Evolutionary conservation across 2,113 vertebrate genomes (phyloP), one percentile per base, ranked within the genome.

Genomic region (Fregata magnificens): DNA sequence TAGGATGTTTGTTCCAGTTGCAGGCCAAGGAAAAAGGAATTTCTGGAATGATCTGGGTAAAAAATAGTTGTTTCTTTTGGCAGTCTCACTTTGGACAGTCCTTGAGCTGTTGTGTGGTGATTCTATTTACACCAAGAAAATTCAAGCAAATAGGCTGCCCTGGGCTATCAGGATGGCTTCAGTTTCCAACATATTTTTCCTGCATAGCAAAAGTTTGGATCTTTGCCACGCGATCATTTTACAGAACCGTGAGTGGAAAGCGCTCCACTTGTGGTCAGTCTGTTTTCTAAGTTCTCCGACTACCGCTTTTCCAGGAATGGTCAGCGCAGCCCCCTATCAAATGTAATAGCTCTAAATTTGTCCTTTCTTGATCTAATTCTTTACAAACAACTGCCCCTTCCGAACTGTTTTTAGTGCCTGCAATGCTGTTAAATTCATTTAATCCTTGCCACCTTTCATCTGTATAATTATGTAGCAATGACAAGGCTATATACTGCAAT

Each of bases 81-180:
- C 93, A 90, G 76, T 70, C 71, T 92, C 0, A 0, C 76, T 85
- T 85, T 65, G 40, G 82, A 85, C 74, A 78, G 67, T 93, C 80
- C 71, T 93, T 93, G 86, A 95, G 94, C 73, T 94, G 84, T 94
- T 90, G 55, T 61, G 63, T 50, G 62, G 80, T 95, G 34, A 47
- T 85, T 95, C 62, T 93, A 69, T 96, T 95, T 97, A 92, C 87
- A 90, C 61, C 77, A 67, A 92, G 83, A 92, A 91, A 91, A 85
- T 73, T 47, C 63, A 85, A 81, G 82, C 89, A 93, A 97, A 95
- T 74, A 74, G 88, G 34, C 95, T 90, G 93, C 83, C 81, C 70
- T 58, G 77, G 78, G 74, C 91, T 96, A 97, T 92, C 70, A 80
- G 76, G 34, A 49, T 71, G 47, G 45, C 82, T 96, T 38, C 28